Base-by-base conservation (phyloP, 2,797 vertebrate genomes). In the Myotis pilosus region DNA sequence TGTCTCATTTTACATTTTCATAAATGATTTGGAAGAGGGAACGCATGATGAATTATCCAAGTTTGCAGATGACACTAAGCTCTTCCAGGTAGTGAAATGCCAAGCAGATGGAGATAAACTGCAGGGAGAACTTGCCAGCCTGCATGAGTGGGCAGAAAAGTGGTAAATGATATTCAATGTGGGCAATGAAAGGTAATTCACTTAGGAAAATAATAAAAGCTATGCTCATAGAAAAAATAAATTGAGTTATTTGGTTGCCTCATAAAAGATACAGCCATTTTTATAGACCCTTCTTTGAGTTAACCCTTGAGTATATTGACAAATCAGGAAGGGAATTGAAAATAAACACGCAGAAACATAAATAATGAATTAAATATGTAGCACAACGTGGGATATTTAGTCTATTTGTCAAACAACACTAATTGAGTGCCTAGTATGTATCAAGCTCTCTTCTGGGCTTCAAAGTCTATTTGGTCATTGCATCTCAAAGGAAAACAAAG, bases 51-150 rank as follows among this genome's bases (percentile, higher is more conserved):
- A 95, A 97, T 95, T 97, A 96, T 97, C 96, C 96, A 97, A 95
- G 90, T 97, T 96, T 97, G 74, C 96, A 96, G 96, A 97, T 96
- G 93, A 97, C 95, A 95, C 95, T 62, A 51, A 96, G 88, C 96
- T 95, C 87, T 97, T 97, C 97, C 97, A 97, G 97, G 96, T 97
- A 97, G 93, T 95, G 55, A 97, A 97, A 97, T 97, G 96, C 97
- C 97, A 97, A 97, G 93, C 96, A 97, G 97, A 97, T 97, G 97
- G 97, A 95, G 96, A 97, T 97, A 97, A 97, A 97, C 97, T 97
- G 91, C 94, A 96, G 93, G 95, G 88, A 94, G 92, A 96, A 91
- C 44, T 88, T 97, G 97, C 97, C 97, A 97, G 94, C 87, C 93
- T 95, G 90, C 41, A 89, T 96, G 97, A 97, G 97, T 97, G 94